These are phyloP conservation scores for Tetraodon nigroviridis DNA, from an alignment of 2,113 vertebrate genomes.

Conservation along the genomic window DNA sequence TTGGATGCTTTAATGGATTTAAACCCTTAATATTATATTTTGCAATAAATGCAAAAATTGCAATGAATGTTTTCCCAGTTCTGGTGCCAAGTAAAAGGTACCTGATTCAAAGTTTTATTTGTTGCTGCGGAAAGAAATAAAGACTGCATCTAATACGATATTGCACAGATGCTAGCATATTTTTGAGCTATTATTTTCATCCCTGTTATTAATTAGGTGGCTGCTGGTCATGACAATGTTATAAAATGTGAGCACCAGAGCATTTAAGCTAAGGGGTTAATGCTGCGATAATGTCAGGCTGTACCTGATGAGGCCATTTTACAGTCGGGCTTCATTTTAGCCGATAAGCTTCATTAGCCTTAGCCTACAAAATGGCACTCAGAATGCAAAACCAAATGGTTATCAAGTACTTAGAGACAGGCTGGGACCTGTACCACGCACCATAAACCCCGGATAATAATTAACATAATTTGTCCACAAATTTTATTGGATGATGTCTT, in stretches of 20 bases:
- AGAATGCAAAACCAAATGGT: conserved; percentile 61
- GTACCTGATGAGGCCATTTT: conserved; percentile 74
- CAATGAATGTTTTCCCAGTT: too few species aligned
- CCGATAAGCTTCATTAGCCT: conserved; percentile 70
- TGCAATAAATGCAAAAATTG: too few species aligned
- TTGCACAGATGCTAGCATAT: background rate
- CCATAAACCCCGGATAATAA: conserved; percentile 77
- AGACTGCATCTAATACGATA: too few species aligned
- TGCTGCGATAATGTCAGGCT: conserved; percentile 64
- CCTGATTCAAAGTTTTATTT: too few species aligned
- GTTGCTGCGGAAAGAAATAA: too few species aligned
- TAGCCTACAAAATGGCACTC: conserved; percentile 58
- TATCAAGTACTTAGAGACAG: conserved; percentile 56
- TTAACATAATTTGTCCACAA: conserved; percentile 67
- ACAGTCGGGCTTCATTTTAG: conserved; percentile 68
- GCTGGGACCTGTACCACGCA: conserved; percentile 64
- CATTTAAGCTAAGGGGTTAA: conserved; percentile 52
- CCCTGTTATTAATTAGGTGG: background rate
- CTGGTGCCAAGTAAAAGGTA: too few species aligned
- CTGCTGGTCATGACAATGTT: conserved; percentile 21
- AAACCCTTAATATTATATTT: too few species aligned
- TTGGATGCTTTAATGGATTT: too few species aligned
- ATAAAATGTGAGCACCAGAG: conserved; percentile 11
- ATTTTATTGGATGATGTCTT: conserved; percentile 69
- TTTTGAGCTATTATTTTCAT: background rate